Evolutionary conservation across 2,797 vertebrate genomes (phyloP).

Genomic region (Melanotaenia nigrans): DNA sequence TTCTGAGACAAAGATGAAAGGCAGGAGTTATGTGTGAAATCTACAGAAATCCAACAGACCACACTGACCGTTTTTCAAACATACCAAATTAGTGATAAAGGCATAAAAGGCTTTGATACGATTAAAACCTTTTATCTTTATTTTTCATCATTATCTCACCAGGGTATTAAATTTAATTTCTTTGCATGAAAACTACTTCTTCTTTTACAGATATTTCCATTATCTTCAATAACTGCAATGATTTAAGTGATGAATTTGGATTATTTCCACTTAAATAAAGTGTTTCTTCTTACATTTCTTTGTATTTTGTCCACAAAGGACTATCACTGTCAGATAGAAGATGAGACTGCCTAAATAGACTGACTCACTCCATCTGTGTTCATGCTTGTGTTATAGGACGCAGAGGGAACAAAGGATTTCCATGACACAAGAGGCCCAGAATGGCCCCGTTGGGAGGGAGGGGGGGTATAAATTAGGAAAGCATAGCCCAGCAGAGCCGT

Average conservation of each 20-base stretch:
- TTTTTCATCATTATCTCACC: slow-evolving; percentile 38
- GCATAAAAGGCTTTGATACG: slow-evolving; percentile 35
- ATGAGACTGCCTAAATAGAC: slow-evolving; percentile 49
- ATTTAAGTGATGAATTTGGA: background rate
- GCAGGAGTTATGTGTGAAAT: slow-evolving; percentile 40
- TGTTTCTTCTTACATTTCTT: slow-evolving; percentile 11
- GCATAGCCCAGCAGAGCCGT: slow-evolving; percentile 38
- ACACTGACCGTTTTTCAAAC: slow-evolving; percentile 22
- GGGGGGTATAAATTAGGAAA: slow-evolving; percentile 57
- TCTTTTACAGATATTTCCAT: background rate
- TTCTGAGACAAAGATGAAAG: slow-evolving; percentile 53
- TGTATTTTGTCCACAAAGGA: slow-evolving; percentile 50
- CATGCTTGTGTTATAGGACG: slow-evolving; percentile 52
- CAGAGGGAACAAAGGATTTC: slow-evolving; percentile 74
- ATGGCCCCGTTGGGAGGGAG: slow-evolving; percentile 27
- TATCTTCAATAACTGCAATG: slow-evolving; percentile 3
- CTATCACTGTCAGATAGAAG: slow-evolving; percentile 46
- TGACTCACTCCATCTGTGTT: slow-evolving; percentile 63
- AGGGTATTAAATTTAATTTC: slow-evolving; percentile 20
- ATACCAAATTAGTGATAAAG: slow-evolving; percentile 42
- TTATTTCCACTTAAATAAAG: background rate
- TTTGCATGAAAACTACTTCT: slow-evolving; percentile 12
- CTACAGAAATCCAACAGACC: slow-evolving; percentile 43
- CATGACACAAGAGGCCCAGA: slow-evolving; percentile 71
- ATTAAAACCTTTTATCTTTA: slow-evolving; percentile 27